Percentiles rank a stretch among this genome's conserved stretches.
Evolutionary conservation across 2,113 vertebrate species (phyloP).

Genomic region (Leucopsar rothschildi): DNA sequence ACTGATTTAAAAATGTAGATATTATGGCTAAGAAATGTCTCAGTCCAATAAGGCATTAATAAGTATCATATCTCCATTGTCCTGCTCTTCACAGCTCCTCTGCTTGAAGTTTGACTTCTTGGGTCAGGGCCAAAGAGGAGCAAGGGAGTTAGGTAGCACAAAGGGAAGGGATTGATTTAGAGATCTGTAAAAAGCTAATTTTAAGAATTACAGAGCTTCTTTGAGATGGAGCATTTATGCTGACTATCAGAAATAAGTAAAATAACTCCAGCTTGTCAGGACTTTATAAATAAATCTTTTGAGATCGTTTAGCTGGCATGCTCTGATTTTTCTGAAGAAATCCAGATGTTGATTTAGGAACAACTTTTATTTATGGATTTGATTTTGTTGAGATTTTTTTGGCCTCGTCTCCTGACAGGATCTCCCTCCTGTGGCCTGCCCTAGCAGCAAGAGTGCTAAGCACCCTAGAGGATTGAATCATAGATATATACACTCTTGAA

Average conservation of each 20-base stretch:
- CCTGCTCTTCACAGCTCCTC: not conserved
- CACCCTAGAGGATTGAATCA: not conserved
- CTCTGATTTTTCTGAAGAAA: conserved; percentile 1
- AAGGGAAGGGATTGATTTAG: not conserved
- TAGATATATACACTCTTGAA: not conserved
- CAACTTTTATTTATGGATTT: conserved; percentile 20
- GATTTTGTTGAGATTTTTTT: not conserved
- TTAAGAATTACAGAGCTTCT: not conserved
- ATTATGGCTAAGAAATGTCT: not conserved
- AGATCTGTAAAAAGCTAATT: not conserved
- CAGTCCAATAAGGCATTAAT: not conserved
- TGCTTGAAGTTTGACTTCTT: not conserved
- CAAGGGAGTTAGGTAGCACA: not conserved
- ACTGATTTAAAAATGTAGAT: not conserved
- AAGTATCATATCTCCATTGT: not conserved
- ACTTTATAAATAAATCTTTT: conserved; percentile 5
- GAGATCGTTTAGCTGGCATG: not conserved
- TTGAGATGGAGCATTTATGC: not conserved
- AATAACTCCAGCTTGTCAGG: not conserved
- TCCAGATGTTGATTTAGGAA: conserved; percentile 45
- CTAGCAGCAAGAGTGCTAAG: not conserved
- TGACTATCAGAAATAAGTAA: conserved; percentile 14
- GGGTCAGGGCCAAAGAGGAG: not conserved
- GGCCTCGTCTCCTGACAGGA: not conserved
- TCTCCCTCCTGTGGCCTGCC: not conserved